Evolutionary conservation across 2,113 vertebrate genomes (phyloP), one percentile per base, ranked within the genome.

Genomic region (Pteruthius melanotis): DNA sequence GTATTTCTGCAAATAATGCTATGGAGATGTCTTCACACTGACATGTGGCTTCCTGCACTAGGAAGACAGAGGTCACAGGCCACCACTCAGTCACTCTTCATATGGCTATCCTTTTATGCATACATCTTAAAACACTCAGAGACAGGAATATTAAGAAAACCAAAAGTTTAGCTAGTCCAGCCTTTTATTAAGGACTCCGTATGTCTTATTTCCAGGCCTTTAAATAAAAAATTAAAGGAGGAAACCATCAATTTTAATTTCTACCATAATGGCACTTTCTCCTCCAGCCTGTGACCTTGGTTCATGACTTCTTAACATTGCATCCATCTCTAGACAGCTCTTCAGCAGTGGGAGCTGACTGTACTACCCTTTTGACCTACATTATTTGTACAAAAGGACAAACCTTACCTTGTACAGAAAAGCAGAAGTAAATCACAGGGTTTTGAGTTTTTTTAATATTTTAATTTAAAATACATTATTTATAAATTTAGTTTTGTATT

Each of bases 371-470:
- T 79, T 12, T 75, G 60, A 64, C 35, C 54, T 39, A 45, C 4
- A 3, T 22, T 64, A 52, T 13, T 22, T 26, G 20, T 57, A 92
- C 20, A 44, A 56, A 74, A 78, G 56, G 24, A 82, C 19, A 85
- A 79, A 54, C 35, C 19, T 54, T 39, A 75, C 60, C 21, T 82
- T 24, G 10, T 15, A 45, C 0, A 1, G 50, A 89, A 37, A 89
- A 74, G 47, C 42, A 87, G 28, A 65, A 77, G 10, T 54, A 88
- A 80, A 61, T 39, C 15, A 53, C 7, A 64, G 24, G 3, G 1
- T 2, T 30, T 33, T 5, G 10, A 3, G 0, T 0, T 28, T 45
- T 9, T 20, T 31, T 5, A 2, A 37, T 60, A 26, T 53, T 69
- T 56, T 3, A 47, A 90, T 40, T 59, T 27, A 61, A 77, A 85